phyloP scores from a whole-genome alignment of 2,888 invertebrate genomes.

The Napeogenes sylphis region DNA sequence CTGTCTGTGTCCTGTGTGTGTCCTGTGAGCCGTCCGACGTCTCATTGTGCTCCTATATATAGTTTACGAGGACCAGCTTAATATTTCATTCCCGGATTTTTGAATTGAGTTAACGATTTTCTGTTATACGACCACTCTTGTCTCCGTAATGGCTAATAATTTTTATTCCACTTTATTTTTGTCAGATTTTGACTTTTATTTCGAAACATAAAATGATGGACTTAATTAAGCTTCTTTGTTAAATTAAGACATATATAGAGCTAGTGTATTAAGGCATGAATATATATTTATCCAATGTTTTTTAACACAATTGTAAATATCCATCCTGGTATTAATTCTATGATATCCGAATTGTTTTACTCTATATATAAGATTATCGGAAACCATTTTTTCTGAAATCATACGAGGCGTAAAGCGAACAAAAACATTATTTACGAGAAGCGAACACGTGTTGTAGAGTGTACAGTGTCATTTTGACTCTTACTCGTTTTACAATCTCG shows the following conservation, averaged over 20 bases:
- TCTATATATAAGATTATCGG: not conserved
- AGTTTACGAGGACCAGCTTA: conserved; percentile 17
- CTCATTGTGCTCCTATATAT: conserved; percentile 22
- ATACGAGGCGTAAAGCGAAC: conserved; percentile 30
- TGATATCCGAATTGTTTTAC: not conserved
- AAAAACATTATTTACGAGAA: conserved; percentile 34
- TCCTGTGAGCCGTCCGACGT: conserved; percentile 35
- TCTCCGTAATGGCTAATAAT: not conserved
- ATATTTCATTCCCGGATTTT: conserved; percentile 14
- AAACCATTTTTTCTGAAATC: conserved; percentile 16
- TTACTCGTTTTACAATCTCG: conserved; percentile 22
- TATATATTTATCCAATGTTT: too few relatives aligned
- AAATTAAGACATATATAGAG: too few relatives aligned
- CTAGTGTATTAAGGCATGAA: too few relatives aligned
- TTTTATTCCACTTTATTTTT: not conserved
- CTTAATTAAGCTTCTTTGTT: conserved; percentile 1
- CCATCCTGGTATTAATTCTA: not conserved
- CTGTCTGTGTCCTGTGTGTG: not conserved
- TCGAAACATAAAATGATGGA: not conserved
- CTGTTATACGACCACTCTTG: conserved; percentile 24
- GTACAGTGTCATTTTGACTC: conserved; percentile 28
- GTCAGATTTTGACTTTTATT: conserved; percentile 3
- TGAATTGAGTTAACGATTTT: conserved; percentile 18
- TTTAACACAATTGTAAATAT: too few relatives aligned
- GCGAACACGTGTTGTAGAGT: conserved; percentile 31